Percentiles rank a stretch among this genome's conserved stretches.
Evolutionary conservation across 1,140 invertebrate genomes (phyloP).

Genomic region (Olivierus martensii): DNA sequence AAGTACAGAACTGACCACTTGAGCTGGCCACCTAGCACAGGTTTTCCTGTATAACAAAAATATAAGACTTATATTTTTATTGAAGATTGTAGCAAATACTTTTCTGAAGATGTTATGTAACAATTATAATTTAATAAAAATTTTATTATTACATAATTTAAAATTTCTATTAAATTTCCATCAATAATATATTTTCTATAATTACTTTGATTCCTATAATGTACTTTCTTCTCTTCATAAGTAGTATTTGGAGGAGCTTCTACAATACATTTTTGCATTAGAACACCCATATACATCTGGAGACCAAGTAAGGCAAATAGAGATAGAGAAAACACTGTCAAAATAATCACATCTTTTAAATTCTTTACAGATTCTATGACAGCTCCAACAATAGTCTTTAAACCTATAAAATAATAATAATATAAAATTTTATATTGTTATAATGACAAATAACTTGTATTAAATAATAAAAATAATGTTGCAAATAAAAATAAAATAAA

Average conservation of each 20-base stretch:
- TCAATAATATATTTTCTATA: background rate
- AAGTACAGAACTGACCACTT: too few species aligned
- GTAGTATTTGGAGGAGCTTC: conserved; percentile 69
- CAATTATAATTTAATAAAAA: too few species aligned
- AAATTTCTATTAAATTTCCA: background rate
- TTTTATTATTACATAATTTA: too few species aligned
- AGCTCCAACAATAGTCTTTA: conserved; percentile 98
- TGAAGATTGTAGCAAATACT: too few species aligned
- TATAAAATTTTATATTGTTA: too few species aligned
- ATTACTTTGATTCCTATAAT: conserved; percentile 2
- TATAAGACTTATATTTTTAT: too few species aligned
- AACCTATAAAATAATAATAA: conserved; percentile 43
- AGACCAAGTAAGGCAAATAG: conserved; percentile 96
- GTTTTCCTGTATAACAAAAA: too few species aligned
- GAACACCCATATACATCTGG: conserved; percentile 95
- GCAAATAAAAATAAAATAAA: too few species aligned
- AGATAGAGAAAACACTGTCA: conserved; percentile 95
- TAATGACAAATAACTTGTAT: too few species aligned
- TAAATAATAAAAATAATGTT: too few species aligned
- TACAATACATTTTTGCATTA: conserved; percentile 92
- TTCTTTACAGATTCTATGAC: conserved; percentile 99
- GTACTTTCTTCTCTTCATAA: conserved; percentile 51
- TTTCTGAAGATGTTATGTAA: too few species aligned
- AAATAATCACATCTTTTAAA: conserved; percentile 96
- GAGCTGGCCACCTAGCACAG: too few species aligned